Evolutionary conservation across 2,888 invertebrate genomes (phyloP).

Genomic region (Ctenicera cuprea): DNA sequence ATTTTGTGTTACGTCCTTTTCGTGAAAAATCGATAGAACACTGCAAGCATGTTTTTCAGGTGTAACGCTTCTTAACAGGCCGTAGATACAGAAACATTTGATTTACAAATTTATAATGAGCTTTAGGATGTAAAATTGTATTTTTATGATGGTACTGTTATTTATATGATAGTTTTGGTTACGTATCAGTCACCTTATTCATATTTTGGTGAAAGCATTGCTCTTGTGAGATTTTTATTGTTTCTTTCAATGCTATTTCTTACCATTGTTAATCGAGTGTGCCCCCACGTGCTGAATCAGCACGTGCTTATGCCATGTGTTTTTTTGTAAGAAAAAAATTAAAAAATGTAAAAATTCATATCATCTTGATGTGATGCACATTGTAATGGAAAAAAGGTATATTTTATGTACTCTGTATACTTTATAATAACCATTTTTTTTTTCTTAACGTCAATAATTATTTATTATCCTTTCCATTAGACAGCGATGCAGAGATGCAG

Average conservation of each 20-base stretch:
- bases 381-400: neutral
- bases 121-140: too few relatives aligned
- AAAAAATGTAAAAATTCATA: neutral
- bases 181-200: too few relatives aligned
- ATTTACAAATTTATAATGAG: neutral
- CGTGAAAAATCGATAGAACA: constrained; percentile 46
- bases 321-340: neutral
- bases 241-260: too few relatives aligned
- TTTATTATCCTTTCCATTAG: constrained; percentile 25
- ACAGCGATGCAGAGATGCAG: constrained; percentile 17
- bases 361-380: neutral
- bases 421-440: constrained; percentile 10
- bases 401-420: constrained; percentile 4
- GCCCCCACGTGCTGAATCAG: neutral
- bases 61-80: neutral
- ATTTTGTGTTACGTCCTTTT: constrained; percentile 48
- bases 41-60: constrained; percentile 42
- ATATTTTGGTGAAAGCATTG: too few relatives aligned
- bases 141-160: too few relatives aligned
- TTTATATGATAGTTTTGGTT: too few relatives aligned
- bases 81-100: neutral
- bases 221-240: too few relatives aligned
- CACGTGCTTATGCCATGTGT: constrained; percentile 33
- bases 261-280: too few relatives aligned
- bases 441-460: constrained; percentile 22